phyloP scores from a whole-genome alignment of 2,797 vertebrate species.

The Hyperoplus lanceolatus region DNA sequence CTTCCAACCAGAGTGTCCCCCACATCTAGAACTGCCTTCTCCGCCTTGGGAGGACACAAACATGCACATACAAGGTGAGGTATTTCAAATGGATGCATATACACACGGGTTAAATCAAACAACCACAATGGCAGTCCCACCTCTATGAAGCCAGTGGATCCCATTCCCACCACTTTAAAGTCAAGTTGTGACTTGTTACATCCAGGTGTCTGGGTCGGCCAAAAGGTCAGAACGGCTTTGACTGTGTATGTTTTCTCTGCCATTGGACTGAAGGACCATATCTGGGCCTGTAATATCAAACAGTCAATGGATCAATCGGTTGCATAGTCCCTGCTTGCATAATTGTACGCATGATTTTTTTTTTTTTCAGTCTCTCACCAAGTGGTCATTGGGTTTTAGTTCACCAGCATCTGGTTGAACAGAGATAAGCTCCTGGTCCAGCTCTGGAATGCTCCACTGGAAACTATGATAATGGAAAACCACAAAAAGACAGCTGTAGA shows the following conservation, averaged over 20 bases:
- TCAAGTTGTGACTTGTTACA: constrained; percentile 72
- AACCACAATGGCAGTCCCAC: constrained; percentile 68
- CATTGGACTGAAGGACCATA: constrained; percentile 91
- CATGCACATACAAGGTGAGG: not conserved
- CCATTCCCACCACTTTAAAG: constrained; percentile 86
- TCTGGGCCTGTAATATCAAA: constrained; percentile 84
- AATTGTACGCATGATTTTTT: constrained; percentile 4
- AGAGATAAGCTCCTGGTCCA: constrained; percentile 81
- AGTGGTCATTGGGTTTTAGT: constrained; percentile 90
- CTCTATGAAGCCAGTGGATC: constrained; percentile 83
- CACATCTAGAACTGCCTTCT: constrained; percentile 83
- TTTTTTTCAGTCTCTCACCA: constrained; percentile 80
- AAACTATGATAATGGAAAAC: constrained; percentile 78
- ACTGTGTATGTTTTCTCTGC: constrained; percentile 86
- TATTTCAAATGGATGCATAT: too few relatives aligned
- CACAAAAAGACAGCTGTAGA: constrained; percentile 39
- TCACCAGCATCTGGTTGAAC: constrained; percentile 88
- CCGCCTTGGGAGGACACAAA: constrained; percentile 78
- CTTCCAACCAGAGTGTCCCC: constrained; percentile 87
- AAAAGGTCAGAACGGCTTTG: constrained; percentile 84
- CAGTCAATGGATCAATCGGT: constrained; percentile 26
- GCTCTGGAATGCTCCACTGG: constrained; percentile 88
- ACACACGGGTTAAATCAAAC: not conserved
- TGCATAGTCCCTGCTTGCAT: not conserved
- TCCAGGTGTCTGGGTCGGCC: constrained; percentile 77